These are phyloP conservation scores for Melanostoma scalare DNA, from an alignment of 2,888 invertebrate genomes.

Conservation along the genomic window DNA sequence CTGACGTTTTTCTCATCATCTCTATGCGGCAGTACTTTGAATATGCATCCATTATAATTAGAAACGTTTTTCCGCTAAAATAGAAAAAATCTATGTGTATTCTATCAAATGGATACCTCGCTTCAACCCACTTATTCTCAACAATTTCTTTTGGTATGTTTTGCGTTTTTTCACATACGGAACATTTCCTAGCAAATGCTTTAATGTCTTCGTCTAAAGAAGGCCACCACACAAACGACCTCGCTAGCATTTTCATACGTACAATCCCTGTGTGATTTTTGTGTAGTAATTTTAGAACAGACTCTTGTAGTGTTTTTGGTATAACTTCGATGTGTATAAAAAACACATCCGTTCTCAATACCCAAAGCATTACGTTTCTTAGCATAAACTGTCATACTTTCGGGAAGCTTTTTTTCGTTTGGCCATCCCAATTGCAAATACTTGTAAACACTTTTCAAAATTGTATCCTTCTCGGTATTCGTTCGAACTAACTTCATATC, in stretches of 20 bases:
- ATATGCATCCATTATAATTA: too few species aligned
- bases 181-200: slow-evolving; percentile 7
- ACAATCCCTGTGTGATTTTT: slow-evolving; percentile 11
- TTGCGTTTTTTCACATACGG: slow-evolving; percentile 3
- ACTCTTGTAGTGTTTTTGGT: not conserved
- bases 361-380: not conserved
- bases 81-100: too few species aligned
- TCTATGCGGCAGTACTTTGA: too few species aligned
- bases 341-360: slow-evolving; percentile 7
- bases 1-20: not conserved
- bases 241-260: slow-evolving; percentile 16
- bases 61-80: too few species aligned
- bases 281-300: slow-evolving; percentile 5
- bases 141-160: not conserved
- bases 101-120: too few species aligned
- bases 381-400: not conserved
- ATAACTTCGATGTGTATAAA: slow-evolving; percentile 14
- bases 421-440: not conserved
- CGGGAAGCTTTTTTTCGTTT: not conserved
- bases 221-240: not conserved
- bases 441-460: not conserved
- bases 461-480: not conserved
- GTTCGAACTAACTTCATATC: not conserved
- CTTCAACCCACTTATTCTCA: too few species aligned
- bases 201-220: not conserved